Evolutionary conservation across 2,113 vertebrate species (phyloP).

Genomic region (Ammospiza caudacuta): DNA sequence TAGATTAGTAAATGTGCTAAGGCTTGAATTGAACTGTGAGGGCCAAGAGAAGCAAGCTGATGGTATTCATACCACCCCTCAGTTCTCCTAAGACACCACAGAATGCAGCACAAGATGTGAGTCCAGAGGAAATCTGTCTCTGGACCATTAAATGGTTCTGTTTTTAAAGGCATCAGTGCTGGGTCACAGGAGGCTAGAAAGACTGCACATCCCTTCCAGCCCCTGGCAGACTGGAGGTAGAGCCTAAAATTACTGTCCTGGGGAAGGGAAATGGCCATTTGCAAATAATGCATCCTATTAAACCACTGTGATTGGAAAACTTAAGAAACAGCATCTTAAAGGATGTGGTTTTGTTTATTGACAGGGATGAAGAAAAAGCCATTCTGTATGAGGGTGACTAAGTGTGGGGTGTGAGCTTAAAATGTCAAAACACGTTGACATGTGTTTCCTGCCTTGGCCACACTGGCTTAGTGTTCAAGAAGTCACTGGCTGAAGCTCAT

Average conservation of each 20-base stretch:
- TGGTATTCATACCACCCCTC: not conserved
- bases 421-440: slow-evolving; percentile 1
- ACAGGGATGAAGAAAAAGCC: not conserved
- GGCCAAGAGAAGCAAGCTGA: not conserved
- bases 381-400: not conserved
- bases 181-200: not conserved
- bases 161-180: not conserved
- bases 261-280: not conserved
- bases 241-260: not conserved
- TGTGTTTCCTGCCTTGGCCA: not conserved
- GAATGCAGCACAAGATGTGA: not conserved
- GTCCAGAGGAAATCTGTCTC: not conserved
- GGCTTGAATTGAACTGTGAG: not conserved
- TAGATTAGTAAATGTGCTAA: not conserved
- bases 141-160: not conserved
- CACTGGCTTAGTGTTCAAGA: not conserved
- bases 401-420: not conserved
- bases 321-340: not conserved
- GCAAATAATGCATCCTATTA: not conserved
- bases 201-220: not conserved
- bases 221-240: not conserved
- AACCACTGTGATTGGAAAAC: not conserved
- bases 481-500: not conserved
- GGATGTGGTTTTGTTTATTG: not conserved
- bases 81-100: not conserved